phyloP scores from a whole-genome alignment of 2,113 vertebrate genomes.

The Cyanoramphus novaezelandiae region DNA sequence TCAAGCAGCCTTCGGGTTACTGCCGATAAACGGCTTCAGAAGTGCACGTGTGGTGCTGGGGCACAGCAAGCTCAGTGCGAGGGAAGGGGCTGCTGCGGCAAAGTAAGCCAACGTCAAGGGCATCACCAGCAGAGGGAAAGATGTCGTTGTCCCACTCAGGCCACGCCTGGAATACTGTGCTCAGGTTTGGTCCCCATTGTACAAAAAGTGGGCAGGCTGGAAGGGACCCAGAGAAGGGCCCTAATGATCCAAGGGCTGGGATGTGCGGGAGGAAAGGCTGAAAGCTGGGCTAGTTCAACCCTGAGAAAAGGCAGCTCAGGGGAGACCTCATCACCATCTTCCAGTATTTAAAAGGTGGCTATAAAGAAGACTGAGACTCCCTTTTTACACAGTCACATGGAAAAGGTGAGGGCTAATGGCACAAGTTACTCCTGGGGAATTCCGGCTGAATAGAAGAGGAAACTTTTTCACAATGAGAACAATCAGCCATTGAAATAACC shows the following conservation, averaged over 20 bases:
- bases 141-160: background rate
- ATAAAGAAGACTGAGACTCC: background rate
- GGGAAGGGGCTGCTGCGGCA: background rate
- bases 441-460: background rate
- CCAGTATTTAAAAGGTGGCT: background rate
- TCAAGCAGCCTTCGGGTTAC: rapidly evolving
- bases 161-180: background rate
- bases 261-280: background rate
- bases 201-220: background rate
- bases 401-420: background rate
- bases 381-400: background rate
- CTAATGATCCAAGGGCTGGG: background rate
- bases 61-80: background rate
- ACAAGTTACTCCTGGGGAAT: background rate
- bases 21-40: rapidly evolving
- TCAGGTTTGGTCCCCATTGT: background rate
- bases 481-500: background rate
- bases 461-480: background rate
- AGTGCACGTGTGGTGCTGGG: background rate
- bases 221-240: background rate
- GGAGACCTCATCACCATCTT: background rate
- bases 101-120: background rate
- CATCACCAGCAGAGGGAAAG: background rate
- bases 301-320: background rate
- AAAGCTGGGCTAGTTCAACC: background rate